phyloP scores from a whole-genome alignment of 2,888 invertebrate genomes.

The Drosophila merina region DNA sequence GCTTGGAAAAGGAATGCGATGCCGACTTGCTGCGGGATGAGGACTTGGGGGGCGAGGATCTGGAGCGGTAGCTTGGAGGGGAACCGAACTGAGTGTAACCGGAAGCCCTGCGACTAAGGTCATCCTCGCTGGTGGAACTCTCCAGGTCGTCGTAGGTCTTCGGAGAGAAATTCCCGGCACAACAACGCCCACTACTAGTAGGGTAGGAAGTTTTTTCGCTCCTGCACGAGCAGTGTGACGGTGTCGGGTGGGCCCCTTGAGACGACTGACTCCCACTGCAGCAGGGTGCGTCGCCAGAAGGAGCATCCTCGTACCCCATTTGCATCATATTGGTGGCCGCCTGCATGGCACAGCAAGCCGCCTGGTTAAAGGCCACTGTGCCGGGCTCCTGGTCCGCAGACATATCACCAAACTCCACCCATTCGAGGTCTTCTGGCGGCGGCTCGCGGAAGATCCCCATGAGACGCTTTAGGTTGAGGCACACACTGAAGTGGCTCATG shows the following conservation, averaged over 20 bases:
- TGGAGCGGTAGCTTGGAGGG: not conserved
- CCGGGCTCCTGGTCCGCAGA: not conserved
- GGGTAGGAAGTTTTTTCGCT: not conserved
- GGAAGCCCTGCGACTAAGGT: not conserved
- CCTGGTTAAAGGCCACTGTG: not conserved
- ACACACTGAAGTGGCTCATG: constrained; percentile 71
- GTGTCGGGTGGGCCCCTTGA: not conserved
- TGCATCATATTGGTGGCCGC: not conserved
- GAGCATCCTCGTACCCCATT: not conserved
- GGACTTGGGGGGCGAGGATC: not conserved
- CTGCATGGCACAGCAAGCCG: not conserved
- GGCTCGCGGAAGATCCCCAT: constrained; percentile 62
- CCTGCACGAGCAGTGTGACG: not conserved
- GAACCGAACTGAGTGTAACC: not conserved
- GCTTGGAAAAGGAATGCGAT: not conserved
- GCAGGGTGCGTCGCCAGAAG: not conserved
- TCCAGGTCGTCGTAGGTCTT: not conserved
- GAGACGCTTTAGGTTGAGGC: constrained; percentile 66
- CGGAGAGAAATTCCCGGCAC: not conserved
- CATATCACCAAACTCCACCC: constrained; percentile 51
- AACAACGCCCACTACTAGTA: not conserved
- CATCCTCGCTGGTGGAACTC: not conserved
- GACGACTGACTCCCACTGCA: not conserved
- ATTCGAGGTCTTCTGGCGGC: constrained; percentile 57
- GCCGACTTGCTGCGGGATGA: not conserved